Base-by-base conservation (phyloP, 2,797 vertebrate species). In the Delichon dasypus region DNA sequence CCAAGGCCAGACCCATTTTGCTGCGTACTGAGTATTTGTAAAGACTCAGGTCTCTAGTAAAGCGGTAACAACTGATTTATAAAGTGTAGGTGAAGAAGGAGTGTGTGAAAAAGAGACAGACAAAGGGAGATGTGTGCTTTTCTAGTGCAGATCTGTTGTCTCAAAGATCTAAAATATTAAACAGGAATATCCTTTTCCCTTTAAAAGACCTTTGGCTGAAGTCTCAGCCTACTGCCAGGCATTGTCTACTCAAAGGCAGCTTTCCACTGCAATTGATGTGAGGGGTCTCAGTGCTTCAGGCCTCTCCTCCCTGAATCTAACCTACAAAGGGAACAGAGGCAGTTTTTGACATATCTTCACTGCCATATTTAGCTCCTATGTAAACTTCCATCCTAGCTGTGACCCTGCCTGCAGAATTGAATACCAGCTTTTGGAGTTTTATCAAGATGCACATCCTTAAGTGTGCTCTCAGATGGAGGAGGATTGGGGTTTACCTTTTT, bases 21-120 rank as follows among this genome's bases (percentile, higher is more conserved):
- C 5, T 4, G 1, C 3, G 6, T 27, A 21, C 16, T 47, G 27
- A 82, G 12, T 0, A 0, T 58, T 87, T 79, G 30, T 62, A 22
- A 58, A 73, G 26, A 47, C 13, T 82, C 42, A 44, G 16, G 20
- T 51, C 48, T 66, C 30, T 16, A 70, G n/a, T 47, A 72, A 81
- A 78, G 30, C 17, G 48, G 25, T 50, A 42, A 34, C 18, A 73
- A 21, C 9, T 26, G 40, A 25, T 62, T 85, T 76, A 70, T 29
- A 54, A 68, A 75, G 13, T 1, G 1, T 16, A 38, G 55, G 13
- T 70, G 26, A 82, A 66, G 21, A 79, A 82, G 4, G 3, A 3
- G 9, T 57, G 44, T 38, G 5, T 42, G 23, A 82, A 76, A 51
- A 62, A 47, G 5, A 7, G 11, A 57, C 3, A 9, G 19, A 57